Conservation (phyloP, 1,140 invertebrate species). For the Danaus melanippus region DNA sequence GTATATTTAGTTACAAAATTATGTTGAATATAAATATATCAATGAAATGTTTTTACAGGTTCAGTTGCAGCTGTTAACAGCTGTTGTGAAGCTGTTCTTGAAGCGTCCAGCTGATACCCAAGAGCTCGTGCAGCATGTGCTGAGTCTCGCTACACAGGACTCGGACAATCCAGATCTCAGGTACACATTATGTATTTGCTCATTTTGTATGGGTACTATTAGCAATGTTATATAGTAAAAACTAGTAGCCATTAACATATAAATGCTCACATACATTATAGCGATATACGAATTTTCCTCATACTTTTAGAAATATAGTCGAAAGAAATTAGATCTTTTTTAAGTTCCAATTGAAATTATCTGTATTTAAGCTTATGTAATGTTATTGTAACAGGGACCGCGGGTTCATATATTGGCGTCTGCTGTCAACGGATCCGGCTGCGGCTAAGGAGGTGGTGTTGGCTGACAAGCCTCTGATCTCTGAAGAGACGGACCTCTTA, state of each 20-base stretch:
- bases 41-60: slow-evolving; percentile 73
- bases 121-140: slow-evolving; percentile 95
- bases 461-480: slow-evolving; percentile 99
- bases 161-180: slow-evolving; percentile 99
- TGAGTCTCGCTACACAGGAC: slow-evolving; percentile 95
- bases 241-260: no score
- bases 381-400: slow-evolving; percentile 80
- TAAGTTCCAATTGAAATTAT: no score
- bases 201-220: neutral
- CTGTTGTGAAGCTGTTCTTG: slow-evolving; percentile 98
- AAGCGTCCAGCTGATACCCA: slow-evolving; percentile 99
- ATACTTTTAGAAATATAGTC: no score
- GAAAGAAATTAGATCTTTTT: no score
- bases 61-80: slow-evolving; percentile 96
- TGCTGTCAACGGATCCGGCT: slow-evolving; percentile 98
- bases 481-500: slow-evolving; percentile 98
- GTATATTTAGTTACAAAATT: no score
- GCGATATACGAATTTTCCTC: no score
- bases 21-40: no score
- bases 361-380: neutral
- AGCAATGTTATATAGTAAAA: slow-evolving; percentile 1
- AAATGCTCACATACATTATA: no score
- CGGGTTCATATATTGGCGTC: slow-evolving; percentile 99
- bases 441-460: slow-evolving; percentile 99
- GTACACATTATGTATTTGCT: slow-evolving; percentile 23